Evolutionary conservation across 1,140 invertebrate genomes (phyloP), one percentile per base, ranked within the genome.

Genomic region (Coenobita brevimanus): DNA sequence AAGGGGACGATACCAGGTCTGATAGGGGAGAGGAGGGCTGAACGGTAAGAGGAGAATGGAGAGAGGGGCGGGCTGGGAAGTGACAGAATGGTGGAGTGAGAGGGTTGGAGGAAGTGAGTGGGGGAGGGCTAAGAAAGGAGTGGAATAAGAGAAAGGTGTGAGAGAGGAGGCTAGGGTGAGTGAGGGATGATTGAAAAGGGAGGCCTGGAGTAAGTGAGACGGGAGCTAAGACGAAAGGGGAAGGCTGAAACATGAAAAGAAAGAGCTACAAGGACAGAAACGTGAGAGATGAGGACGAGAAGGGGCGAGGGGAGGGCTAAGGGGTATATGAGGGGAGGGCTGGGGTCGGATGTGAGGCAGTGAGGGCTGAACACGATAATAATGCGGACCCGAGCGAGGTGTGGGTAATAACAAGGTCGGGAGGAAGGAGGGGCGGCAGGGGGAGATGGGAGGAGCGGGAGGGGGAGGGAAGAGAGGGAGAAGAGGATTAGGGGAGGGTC

Each of bases 371-470:
- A 69, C n/a, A 69, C n/a, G 64, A 33, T 24, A 33, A 24, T 24
- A 69, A 27, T 24, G 64, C 33, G 64, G 64, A n/a, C n/a, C n/a
- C 4, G 33, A 33, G 38, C 73, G 38, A 76, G 30, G 30, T 41
- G 73, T 76, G 33, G 73, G 38, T 41, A 76, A 76, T 27, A 46
- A 76, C 41, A 46, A 41, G 38, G 73, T 30, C 33, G 33, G 64
- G 64, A 69, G 38, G 10, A 17, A 36, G 38, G 17, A 36, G 38
- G 17, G 73, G 3, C 1, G 30, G 41, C 17, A 60, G n/a, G 50
- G 81, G 13, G 46, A 62, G 60, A 46, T 10, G 41, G 46, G 21
- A 24, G 30, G 38, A 38, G 24, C 2, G 30, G 43, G 13, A 27
- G 33, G 36, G 15, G 15, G 62, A 17, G 60, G 21, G 27, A 46